phyloP scores from a whole-genome alignment of 2,113 vertebrate species.

The Zosterops japonicus region DNA sequence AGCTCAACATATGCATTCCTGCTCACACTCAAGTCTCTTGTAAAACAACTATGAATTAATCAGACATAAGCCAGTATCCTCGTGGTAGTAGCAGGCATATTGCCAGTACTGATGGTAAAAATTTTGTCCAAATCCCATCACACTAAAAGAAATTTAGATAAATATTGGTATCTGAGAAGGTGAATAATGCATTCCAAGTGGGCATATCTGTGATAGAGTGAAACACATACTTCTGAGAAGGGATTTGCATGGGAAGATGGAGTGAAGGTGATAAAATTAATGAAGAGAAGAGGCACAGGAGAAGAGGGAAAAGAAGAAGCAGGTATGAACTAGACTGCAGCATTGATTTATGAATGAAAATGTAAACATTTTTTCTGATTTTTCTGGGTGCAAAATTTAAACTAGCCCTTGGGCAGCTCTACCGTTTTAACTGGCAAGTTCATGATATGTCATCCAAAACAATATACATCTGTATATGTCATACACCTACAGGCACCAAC shows the following conservation, averaged over 20 bases:
- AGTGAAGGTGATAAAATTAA: not conserved
- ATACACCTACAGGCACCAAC: not conserved
- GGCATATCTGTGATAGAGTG: not conserved
- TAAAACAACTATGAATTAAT: not conserved
- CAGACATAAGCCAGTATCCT: not conserved
- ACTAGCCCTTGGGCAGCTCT: not conserved
- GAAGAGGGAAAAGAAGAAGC: not conserved
- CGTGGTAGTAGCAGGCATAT: not conserved
- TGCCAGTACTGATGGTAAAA: not conserved
- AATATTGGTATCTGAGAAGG: not conserved
- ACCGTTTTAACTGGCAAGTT: not conserved
- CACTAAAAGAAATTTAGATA: not conserved
- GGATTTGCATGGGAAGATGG: not conserved
- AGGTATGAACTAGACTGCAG: not conserved
- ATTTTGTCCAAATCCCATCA: not conserved
- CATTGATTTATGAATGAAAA: conserved; percentile 37
- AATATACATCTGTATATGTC: not conserved
- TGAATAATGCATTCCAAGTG: not conserved
- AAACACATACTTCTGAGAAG: not conserved
- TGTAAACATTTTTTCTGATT: not conserved
- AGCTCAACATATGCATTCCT: not conserved
- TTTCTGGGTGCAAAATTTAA: not conserved
- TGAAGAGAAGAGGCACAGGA: not conserved
- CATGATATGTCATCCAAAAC: not conserved
- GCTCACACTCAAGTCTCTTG: not conserved